A percentile compares a stretch with the other conserved stretches of the same genome.
Conservation (phyloP, 2,113 vertebrate species). For the Balaenoptera acutorostrata region DNA sequence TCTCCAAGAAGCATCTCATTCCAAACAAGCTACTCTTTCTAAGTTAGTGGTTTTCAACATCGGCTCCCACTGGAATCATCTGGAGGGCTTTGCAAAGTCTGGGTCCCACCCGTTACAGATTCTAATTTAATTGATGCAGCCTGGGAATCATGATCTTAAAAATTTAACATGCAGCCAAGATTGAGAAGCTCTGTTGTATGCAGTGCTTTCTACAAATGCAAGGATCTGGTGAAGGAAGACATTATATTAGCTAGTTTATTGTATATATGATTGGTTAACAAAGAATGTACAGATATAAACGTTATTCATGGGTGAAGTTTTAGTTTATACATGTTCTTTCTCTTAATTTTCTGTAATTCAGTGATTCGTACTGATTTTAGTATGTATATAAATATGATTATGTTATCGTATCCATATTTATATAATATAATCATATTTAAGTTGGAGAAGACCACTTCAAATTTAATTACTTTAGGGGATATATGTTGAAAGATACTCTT, state of each 20-base stretch:
- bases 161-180: background rate
- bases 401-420: background rate
- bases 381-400: background rate
- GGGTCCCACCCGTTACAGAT: background rate
- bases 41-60: background rate
- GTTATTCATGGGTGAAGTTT: background rate
- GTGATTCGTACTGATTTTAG: background rate
- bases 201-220: background rate
- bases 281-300: background rate
- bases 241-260: background rate
- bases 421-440: slow-evolving; percentile 5
- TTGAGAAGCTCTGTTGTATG: background rate
- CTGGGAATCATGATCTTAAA: background rate
- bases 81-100: background rate
- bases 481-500: background rate
- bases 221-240: background rate
- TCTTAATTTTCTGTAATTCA: background rate
- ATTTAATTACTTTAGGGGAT: background rate
- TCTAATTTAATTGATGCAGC: background rate
- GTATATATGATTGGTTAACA: background rate
- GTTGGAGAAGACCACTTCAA: slow-evolving; percentile 22
- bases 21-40: background rate
- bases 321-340: background rate
- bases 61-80: background rate
- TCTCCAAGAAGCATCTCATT: background rate